Evolutionary conservation across 2,797 vertebrate species (phyloP), one percentile per base, ranked within the genome.

Genomic region (Crax fasciolata): DNA sequence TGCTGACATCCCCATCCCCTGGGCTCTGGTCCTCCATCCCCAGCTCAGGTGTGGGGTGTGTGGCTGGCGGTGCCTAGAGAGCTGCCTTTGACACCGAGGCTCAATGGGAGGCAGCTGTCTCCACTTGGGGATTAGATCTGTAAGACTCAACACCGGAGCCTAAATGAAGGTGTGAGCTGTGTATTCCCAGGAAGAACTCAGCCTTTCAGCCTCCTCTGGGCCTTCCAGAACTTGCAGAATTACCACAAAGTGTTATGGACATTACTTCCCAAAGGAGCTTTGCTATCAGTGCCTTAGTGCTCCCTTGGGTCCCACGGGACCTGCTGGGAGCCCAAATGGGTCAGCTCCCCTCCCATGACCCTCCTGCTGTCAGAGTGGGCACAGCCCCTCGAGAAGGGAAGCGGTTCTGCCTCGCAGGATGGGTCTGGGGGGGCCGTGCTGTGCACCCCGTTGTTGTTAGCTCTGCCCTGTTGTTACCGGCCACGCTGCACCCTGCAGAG

Each of bases 361-460:
- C 67, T 52, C 65, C 84, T 75, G 21, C 52, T 59, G 55, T 66
- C 3, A 0, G 39, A 39, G 38, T 1, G 3, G 44, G 24, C 30
- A 9, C 4, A 24, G n/a, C 62, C 15, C 41, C 44, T 15, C 2
- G 48, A 32, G 0, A 1, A 4, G 75, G 63, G 59, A 6, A 25
- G 0, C 0, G 13, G 13, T 80, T 18, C 5, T 2, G n/a, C 48
- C 13, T 7, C 25, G 2, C 73, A 2, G 65, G 55, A 0, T 16
- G 17, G 3, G 17, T 46, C 46, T 75, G 73, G 38, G 17, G 43
- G 55, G 52, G 13, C 6, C 30, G 13, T 70, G 72, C 76, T 63
- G 65, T 24, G 30, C 54, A 68, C 41, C 41, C 41, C 15, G 41
- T 43, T 43, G 41, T 15, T 43, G 41, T 43, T 43, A 43, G 41